Evolutionary conservation across 2,113 vertebrate species (phyloP).

Genomic region (Clarias batrachus): DNA sequence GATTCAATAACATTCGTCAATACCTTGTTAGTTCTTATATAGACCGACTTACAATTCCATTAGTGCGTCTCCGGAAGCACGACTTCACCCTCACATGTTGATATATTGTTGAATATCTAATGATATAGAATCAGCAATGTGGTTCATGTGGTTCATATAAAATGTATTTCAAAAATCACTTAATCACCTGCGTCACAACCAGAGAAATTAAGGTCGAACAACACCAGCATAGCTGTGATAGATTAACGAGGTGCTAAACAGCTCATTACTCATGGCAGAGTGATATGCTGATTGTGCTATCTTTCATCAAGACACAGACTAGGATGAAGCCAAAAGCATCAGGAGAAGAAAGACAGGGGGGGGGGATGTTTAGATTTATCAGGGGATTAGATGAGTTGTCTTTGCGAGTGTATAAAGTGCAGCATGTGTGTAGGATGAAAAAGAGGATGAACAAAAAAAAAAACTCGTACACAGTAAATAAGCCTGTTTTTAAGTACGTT

Average conservation of each 20-base stretch:
- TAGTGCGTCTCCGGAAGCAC: neutral
- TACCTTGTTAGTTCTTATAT: neutral
- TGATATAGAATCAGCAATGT: neutral
- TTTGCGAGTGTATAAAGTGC: neutral
- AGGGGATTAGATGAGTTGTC: conserved; percentile 36
- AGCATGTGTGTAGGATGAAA: neutral
- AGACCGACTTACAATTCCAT: neutral
- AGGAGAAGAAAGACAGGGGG: conserved; percentile 12
- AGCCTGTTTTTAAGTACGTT: neutral
- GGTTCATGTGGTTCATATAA: neutral
- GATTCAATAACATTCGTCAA: no score
- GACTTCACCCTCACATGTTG: neutral
- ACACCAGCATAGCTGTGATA: conserved; percentile 52
- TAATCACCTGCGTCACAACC: conserved; percentile 47
- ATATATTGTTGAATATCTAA: neutral
- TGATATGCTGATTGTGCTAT: conserved; percentile 49
- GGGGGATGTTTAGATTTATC: conserved; percentile 40
- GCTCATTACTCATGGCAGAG: conserved; percentile 53
- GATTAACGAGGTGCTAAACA: conserved; percentile 57
- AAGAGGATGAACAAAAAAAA: neutral
- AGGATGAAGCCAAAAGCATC: conserved; percentile 6
- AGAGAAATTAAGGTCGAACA: conserved; percentile 64
- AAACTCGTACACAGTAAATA: neutral
- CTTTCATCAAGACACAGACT: conserved; percentile 43
- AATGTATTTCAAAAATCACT: neutral